Conservation (phyloP, 2,113 vertebrate species). For the Terrapene triunguis region DNA sequence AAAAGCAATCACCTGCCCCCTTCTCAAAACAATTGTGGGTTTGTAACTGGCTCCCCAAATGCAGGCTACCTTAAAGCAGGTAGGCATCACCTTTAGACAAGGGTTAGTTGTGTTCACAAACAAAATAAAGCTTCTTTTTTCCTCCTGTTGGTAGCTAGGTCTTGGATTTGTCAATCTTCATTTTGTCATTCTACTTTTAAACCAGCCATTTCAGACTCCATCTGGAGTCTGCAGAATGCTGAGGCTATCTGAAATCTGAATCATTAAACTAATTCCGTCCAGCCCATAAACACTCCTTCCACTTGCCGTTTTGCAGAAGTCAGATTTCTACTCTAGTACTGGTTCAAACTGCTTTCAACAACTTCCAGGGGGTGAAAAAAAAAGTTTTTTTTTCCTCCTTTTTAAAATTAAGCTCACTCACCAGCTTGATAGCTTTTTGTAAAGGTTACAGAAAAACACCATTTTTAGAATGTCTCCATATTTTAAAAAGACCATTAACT, state of each 20-base stretch:
- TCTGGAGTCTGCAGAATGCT: background rate
- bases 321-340: slow-evolving; percentile 38
- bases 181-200: background rate
- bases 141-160: slow-evolving; percentile 18
- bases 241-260: slow-evolving; percentile 1
- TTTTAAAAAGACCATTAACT: slow-evolving; percentile 81
- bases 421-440: slow-evolving; percentile 68
- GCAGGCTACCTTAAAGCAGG: background rate
- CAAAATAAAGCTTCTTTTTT: background rate
- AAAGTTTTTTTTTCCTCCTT: slow-evolving; percentile 13
- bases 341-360: slow-evolving; percentile 63
- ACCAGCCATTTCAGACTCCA: background rate
- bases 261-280: background rate
- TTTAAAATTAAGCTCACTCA: slow-evolving; percentile 76
- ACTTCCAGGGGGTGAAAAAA: slow-evolving; percentile 86
- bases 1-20: slow-evolving; percentile 34
- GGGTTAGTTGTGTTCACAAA: background rate
- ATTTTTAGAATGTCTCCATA: slow-evolving; percentile 76
- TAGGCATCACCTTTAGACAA: background rate
- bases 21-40: background rate
- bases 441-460: slow-evolving; percentile 71
- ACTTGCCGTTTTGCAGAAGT: slow-evolving; percentile 20
- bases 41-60: background rate
- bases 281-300: background rate
- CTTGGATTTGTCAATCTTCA: background rate